A percentile compares a stretch with the other conserved stretches of the same genome.
phyloP scores from a whole-genome alignment of 2,113 vertebrate genomes.

The Pholis gunnellus region DNA sequence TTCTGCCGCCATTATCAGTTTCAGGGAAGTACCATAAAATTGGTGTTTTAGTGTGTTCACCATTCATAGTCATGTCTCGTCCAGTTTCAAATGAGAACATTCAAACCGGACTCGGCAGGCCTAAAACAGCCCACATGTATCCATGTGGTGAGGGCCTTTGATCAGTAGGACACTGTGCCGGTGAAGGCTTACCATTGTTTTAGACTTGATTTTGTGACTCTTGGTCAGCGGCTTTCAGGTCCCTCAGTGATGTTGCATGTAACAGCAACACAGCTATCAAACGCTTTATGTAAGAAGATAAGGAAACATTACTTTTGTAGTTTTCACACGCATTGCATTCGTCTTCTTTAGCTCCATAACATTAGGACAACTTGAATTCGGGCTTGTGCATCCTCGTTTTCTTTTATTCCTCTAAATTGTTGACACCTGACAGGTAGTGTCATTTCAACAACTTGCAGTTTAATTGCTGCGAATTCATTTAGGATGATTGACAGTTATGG shows the following conservation, averaged over 20 bases:
- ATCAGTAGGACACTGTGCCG: not conserved
- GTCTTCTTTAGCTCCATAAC: not conserved
- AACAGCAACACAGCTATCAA: not conserved
- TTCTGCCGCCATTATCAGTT: not conserved
- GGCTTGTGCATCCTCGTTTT: not conserved
- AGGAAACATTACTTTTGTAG: not conserved
- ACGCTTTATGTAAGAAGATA: not conserved
- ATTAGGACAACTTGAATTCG: not conserved
- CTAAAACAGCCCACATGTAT: not conserved
- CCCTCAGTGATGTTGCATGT: not conserved
- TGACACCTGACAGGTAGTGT: constrained; percentile 21
- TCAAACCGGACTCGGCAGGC: not conserved
- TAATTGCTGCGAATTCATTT: constrained; percentile 36
- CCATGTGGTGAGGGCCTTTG: not conserved
- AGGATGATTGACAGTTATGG: constrained; percentile 30
- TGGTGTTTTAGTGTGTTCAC: not conserved
- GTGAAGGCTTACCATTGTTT: not conserved
- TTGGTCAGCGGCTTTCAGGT: not conserved
- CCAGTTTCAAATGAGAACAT: not conserved
- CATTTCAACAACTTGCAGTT: constrained; percentile 3
- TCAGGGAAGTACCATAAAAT: not conserved
- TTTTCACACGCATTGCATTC: not conserved
- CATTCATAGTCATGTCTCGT: not conserved
- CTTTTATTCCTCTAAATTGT: not conserved
- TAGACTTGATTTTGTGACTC: not conserved